A percentile compares a stretch with the other conserved stretches of the same genome.
Evolutionary conservation across 1,140 invertebrate genomes (phyloP).

Genomic region (Triops cancriformis): DNA sequence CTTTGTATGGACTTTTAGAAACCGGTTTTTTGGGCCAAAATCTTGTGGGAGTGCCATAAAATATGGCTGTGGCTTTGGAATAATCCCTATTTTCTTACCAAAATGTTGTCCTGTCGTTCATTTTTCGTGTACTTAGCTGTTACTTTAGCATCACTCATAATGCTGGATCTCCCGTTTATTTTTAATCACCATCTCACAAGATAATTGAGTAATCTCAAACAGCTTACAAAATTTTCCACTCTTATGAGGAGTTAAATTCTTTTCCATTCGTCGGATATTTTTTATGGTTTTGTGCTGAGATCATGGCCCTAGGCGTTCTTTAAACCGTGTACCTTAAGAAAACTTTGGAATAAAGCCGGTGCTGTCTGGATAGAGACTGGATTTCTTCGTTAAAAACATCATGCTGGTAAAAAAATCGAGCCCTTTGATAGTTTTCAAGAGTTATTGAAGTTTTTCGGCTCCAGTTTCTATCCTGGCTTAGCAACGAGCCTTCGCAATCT

Average conservation of each 20-base stretch:
- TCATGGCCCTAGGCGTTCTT: conserved; percentile 16
- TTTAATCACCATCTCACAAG: too few relatives aligned
- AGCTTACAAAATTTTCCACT: too few relatives aligned
- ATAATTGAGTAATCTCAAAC: too few relatives aligned
- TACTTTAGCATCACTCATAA: too few relatives aligned
- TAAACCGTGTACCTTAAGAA: conserved; percentile 10
- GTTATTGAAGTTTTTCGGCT: background rate
- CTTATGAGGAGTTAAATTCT: too few relatives aligned
- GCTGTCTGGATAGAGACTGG: conserved; percentile 3
- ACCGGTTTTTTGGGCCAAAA: background rate
- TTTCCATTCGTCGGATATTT: too few relatives aligned
- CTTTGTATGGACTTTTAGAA: background rate
- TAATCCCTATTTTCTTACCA: background rate
- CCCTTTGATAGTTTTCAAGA: conserved; percentile 8
- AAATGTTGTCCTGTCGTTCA: background rate
- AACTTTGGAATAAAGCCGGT: background rate
- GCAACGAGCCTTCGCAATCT: conserved; percentile 3
- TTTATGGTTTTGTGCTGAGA: background rate
- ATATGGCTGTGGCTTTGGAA: too few relatives aligned
- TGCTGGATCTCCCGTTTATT: too few relatives aligned
- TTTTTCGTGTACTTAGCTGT: background rate
- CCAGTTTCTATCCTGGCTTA: conserved; percentile 26
- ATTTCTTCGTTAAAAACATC: background rate
- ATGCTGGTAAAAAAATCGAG: background rate
- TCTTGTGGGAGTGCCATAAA: background rate